A percentile compares a stretch with the other conserved stretches of the same genome.
phyloP scores from a whole-genome alignment of 2,888 invertebrate genomes.

The Rhimphoctona megacephalus region DNA sequence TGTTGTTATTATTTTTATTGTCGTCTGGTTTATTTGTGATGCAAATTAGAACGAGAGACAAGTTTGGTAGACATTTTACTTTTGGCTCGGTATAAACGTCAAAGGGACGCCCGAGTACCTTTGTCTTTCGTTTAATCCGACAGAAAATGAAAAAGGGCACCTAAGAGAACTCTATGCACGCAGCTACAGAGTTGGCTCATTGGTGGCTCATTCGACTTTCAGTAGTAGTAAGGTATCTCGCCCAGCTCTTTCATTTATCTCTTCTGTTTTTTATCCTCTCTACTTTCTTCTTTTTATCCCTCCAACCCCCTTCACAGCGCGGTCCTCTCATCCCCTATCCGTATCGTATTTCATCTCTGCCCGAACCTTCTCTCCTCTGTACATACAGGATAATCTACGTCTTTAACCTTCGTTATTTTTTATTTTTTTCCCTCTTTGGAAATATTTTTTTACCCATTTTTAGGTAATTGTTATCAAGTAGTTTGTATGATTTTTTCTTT shows the following conservation, averaged over 20 bases:
- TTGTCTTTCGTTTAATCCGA: conserved; percentile 48
- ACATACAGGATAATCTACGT: conserved; percentile 13
- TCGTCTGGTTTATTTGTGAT: conserved; percentile 28
- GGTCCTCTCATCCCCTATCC: conserved; percentile 8
- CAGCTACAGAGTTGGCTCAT: conserved; percentile 35
- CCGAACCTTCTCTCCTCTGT: background rate
- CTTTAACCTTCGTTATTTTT: background rate
- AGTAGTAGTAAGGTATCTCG: conserved; percentile 27
- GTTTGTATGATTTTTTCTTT: background rate
- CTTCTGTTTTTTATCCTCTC: conserved; percentile 36
- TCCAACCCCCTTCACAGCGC: conserved; percentile 20
- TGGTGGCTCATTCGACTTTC: conserved; percentile 57
- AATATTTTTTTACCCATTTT: background rate
- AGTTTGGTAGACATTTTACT: conserved; percentile 34
- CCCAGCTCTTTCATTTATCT: conserved; percentile 54
- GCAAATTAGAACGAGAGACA: conserved; percentile 3
- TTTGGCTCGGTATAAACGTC: conserved; percentile 53
- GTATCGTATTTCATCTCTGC: conserved; percentile 32
- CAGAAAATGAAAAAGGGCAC: conserved; percentile 8
- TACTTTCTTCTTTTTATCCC: conserved; percentile 51
- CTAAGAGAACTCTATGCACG: background rate
- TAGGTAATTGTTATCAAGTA: background rate
- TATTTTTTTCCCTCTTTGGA: background rate
- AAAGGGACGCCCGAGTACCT: conserved; percentile 51
- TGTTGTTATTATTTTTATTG: background rate